Evolutionary conservation across 1,140 invertebrate species (phyloP).

Genomic region (Helicoverpa armigera): DNA sequence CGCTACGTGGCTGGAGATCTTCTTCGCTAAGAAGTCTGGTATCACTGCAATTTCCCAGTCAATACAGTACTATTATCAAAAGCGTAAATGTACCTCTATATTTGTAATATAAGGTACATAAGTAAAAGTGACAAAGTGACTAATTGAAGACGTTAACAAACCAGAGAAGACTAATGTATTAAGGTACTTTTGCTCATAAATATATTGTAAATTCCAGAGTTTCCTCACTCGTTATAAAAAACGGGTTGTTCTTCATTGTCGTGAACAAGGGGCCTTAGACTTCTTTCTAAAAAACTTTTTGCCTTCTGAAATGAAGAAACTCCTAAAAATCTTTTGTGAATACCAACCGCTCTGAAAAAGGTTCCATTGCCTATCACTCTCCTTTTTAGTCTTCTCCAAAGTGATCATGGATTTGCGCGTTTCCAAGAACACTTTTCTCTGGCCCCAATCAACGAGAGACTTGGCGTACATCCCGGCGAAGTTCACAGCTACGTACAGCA

Average conservation of each 20-base stretch:
- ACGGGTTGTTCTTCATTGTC: no score
- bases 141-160: no score
- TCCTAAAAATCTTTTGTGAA: background rate
- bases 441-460: slow-evolving; percentile 97
- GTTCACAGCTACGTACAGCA: slow-evolving; percentile 96
- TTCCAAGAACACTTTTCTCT: slow-evolving; percentile 98
- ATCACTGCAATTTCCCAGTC: slow-evolving; percentile 89
- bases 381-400: slow-evolving; percentile 96
- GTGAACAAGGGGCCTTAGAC: no score
- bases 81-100: no score
- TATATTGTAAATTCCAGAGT: no score
- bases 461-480: slow-evolving; percentile 98
- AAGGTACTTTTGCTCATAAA: no score
- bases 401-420: slow-evolving; percentile 98
- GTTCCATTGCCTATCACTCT: slow-evolving; percentile 98
- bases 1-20: slow-evolving; percentile 96
- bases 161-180: no score
- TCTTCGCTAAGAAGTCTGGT: slow-evolving; percentile 97
- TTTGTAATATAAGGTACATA: no score
- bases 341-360: slow-evolving; percentile 92
- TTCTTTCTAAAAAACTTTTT: no score
- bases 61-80: no score
- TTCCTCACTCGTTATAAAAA: no score
- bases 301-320: background rate
- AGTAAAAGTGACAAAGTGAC: no score